Evolutionary conservation across 2,888 invertebrate genomes (phyloP).

Genomic region (Oconnorella tubifera): DNA sequence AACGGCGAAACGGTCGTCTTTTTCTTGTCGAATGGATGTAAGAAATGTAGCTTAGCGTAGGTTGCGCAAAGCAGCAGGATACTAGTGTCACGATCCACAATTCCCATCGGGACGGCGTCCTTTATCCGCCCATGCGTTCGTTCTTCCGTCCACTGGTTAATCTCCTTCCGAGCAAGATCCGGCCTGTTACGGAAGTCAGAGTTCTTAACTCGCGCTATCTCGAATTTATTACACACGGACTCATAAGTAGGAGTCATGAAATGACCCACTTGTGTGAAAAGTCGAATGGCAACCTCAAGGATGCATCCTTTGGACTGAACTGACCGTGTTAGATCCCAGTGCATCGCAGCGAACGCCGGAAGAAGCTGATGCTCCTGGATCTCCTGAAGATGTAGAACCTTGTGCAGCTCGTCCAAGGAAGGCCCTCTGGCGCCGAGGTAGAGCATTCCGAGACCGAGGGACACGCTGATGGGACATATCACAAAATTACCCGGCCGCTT

Average conservation of each 20-base stretch:
- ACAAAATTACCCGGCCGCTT: slow-evolving; percentile 36
- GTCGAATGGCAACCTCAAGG: slow-evolving; percentile 32
- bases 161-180: slow-evolving; percentile 37
- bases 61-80: slow-evolving; percentile 32
- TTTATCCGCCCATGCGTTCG: slow-evolving; percentile 33
- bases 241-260: slow-evolving; percentile 30
- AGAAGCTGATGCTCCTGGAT: slow-evolving; percentile 33
- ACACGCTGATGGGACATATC: slow-evolving; percentile 32
- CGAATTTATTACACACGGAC: slow-evolving; percentile 29
- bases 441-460: slow-evolving; percentile 35
- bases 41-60: slow-evolving; percentile 33
- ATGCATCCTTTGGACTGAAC: slow-evolving; percentile 33
- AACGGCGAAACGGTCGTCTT: slow-evolving; percentile 31
- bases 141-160: slow-evolving; percentile 38
- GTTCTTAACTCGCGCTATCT: slow-evolving; percentile 32
- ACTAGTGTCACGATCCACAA: slow-evolving; percentile 34
- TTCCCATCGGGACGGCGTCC: slow-evolving; percentile 35
- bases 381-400: slow-evolving; percentile 32
- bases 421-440: slow-evolving; percentile 32
- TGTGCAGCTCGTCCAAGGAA: slow-evolving; percentile 34
- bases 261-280: slow-evolving; percentile 32
- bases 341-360: slow-evolving; percentile 37
- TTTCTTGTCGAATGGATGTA: slow-evolving; percentile 33
- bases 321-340: slow-evolving; percentile 36
- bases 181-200: slow-evolving; percentile 32